A percentile compares a stretch with the other conserved stretches of the same genome.
Evolutionary conservation across 2,888 invertebrate species (phyloP).

Genomic region (Prostheceraeus crozeri): DNA sequence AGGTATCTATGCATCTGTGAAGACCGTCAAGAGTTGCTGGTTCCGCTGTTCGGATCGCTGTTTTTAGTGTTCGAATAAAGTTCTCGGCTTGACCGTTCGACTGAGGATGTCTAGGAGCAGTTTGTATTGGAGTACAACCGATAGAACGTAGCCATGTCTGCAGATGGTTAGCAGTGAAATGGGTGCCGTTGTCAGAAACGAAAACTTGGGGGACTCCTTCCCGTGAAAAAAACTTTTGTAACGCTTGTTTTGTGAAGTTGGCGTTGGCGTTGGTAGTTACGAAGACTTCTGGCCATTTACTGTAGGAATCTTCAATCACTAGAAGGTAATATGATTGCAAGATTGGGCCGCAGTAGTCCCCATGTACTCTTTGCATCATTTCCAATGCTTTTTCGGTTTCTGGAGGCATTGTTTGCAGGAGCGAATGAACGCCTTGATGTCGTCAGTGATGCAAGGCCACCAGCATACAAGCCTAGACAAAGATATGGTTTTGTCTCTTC

Average conservation of each 20-base stretch:
- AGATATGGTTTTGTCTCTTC: conserved; percentile 11
- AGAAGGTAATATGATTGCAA: background rate
- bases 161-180: background rate
- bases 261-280: conserved; percentile 2
- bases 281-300: conserved; percentile 23
- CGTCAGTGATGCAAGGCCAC: background rate
- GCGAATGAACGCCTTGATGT: conserved; percentile 15
- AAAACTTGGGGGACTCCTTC: background rate
- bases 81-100: conserved; percentile 12
- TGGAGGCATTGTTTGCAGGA: background rate
- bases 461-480: conserved; percentile 2
- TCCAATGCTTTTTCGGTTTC: conserved; percentile 1
- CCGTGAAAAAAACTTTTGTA: conserved; percentile 17
- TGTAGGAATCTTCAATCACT: conserved; percentile 11
- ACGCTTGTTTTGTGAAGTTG: conserved; percentile 10
- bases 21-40: background rate
- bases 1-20: background rate
- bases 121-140: conserved; percentile 7
- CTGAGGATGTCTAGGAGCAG: conserved; percentile 16
- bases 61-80: conserved; percentile 6
- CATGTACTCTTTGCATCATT: conserved; percentile 19
- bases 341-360: conserved; percentile 1
- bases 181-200: conserved; percentile 2
- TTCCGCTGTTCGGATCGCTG: background rate
- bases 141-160: background rate